Conservation (phyloP, 2,888 invertebrate genomes). For the Deroplatys truncata region DNA sequence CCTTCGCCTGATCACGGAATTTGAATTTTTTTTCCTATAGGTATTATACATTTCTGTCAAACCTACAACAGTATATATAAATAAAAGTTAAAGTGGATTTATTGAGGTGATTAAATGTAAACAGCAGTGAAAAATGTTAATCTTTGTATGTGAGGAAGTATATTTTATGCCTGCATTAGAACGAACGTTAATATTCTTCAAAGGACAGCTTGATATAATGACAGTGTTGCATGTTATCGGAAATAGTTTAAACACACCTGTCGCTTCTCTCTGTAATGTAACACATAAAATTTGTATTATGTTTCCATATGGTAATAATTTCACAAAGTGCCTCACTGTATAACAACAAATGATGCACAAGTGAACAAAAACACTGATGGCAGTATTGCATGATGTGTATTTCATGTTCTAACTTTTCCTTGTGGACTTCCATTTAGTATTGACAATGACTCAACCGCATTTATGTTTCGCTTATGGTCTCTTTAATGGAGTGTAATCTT, state of each 20-base stretch:
- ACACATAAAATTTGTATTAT: background rate
- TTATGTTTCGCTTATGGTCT: background rate
- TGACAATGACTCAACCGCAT: background rate
- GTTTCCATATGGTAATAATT: background rate
- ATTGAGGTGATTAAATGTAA: too few relatives aligned
- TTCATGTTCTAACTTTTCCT: background rate
- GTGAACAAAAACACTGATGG: background rate
- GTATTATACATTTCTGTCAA: too few relatives aligned
- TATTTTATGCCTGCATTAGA: background rate
- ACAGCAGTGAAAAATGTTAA: too few relatives aligned
- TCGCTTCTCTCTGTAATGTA: background rate
- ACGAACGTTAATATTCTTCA: background rate
- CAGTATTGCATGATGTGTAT: background rate
- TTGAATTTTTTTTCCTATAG: too few relatives aligned
- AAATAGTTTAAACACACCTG: background rate
- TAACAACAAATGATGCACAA: background rate
- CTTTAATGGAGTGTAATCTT: background rate
- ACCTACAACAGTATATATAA: too few relatives aligned
- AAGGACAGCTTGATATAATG: background rate
- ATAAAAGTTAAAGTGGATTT: too few relatives aligned
- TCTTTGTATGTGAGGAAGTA: too few relatives aligned
- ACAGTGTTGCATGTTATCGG: background rate
- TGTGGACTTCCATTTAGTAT: background rate
- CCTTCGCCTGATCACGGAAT: too few relatives aligned
- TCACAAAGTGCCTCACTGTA: background rate